A percentile compares a stretch with the other conserved stretches of the same genome.
These are phyloP conservation scores for Drosophila atroscutellata DNA, from an alignment of 2,888 invertebrate species.

Conservation along the genomic window DNA sequence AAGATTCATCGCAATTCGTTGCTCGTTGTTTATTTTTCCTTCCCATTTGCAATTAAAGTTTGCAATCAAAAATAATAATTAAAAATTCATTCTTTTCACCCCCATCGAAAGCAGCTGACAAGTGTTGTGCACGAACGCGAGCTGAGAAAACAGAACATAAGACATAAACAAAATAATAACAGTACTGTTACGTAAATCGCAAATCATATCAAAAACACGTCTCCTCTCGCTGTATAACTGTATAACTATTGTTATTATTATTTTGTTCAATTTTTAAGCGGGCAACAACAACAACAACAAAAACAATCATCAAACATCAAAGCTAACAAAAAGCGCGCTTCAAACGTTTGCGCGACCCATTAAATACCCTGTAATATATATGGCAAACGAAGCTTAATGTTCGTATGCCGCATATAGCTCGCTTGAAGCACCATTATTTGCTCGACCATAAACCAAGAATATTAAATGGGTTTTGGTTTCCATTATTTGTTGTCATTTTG, in stretches of 20 bases:
- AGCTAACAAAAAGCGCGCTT: slow-evolving; percentile 7
- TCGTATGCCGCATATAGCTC: neutral
- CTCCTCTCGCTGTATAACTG: neutral
- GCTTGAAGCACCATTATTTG: neutral
- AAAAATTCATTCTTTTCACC: slow-evolving; percentile 51
- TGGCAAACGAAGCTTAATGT: neutral
- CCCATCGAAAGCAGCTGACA: slow-evolving; percentile 63
- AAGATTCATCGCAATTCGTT: slow-evolving; percentile 22
- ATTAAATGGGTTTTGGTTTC: neutral
- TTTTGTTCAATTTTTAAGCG: slow-evolving; percentile 52
- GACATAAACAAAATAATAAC: slow-evolving; percentile 18
- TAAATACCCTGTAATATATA: slow-evolving; percentile 32
- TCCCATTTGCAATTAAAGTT: slow-evolving; percentile 60
- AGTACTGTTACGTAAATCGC: neutral
- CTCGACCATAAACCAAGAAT: neutral
- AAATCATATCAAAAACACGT: neutral
- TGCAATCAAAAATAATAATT: slow-evolving; percentile 70
- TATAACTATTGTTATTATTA: slow-evolving; percentile 4
- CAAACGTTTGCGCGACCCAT: neutral
- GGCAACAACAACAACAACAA: slow-evolving; percentile 29
- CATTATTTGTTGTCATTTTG: neutral
- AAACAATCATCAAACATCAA: slow-evolving; percentile 39
- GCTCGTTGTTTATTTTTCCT: slow-evolving; percentile 18
- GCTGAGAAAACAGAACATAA: neutral
- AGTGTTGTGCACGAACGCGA: slow-evolving; percentile 34